These are phyloP conservation scores for Girardinichthys multiradiatus DNA, from an alignment of 2,113 vertebrate species.

Conservation along the genomic window DNA sequence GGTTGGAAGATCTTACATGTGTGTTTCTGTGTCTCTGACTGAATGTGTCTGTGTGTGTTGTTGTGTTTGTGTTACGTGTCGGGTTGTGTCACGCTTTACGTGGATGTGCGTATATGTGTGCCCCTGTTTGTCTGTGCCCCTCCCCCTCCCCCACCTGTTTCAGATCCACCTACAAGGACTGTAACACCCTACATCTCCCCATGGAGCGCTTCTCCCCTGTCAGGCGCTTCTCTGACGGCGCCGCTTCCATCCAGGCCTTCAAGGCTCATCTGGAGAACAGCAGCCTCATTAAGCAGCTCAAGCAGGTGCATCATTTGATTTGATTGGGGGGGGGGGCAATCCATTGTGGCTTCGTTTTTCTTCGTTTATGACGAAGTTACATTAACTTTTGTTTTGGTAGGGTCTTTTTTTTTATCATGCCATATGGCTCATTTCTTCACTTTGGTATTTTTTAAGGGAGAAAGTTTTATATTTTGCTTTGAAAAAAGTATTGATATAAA, in stretches of 20 bases:
- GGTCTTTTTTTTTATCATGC: neutral
- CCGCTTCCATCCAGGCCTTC: constrained; percentile 97
- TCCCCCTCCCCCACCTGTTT: constrained; percentile 6
- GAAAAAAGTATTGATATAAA: too few species aligned
- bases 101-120: neutral
- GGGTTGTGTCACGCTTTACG: neutral
- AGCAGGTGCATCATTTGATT: constrained; percentile 85
- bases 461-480: too few species aligned
- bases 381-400: too few species aligned
- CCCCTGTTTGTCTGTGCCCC: neutral
- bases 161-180: constrained; percentile 98
- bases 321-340: neutral
- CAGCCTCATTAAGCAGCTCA: constrained; percentile 96
- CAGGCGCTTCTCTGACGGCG: constrained; percentile 95
- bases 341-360: too few species aligned
- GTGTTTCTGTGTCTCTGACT: constrained; percentile 43
- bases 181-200: constrained; percentile 96
- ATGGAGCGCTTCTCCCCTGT: constrained; percentile 98
- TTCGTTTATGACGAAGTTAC: too few species aligned
- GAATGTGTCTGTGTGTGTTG: constrained; percentile 26
- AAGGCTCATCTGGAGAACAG: constrained; percentile 97
- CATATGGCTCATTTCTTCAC: neutral
- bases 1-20: constrained; percentile 19
- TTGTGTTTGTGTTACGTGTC: neutral
- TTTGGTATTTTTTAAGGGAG: too few species aligned